phyloP scores from a whole-genome alignment of 2,888 invertebrate genomes.

The Trissoscelio sp. region DNA sequence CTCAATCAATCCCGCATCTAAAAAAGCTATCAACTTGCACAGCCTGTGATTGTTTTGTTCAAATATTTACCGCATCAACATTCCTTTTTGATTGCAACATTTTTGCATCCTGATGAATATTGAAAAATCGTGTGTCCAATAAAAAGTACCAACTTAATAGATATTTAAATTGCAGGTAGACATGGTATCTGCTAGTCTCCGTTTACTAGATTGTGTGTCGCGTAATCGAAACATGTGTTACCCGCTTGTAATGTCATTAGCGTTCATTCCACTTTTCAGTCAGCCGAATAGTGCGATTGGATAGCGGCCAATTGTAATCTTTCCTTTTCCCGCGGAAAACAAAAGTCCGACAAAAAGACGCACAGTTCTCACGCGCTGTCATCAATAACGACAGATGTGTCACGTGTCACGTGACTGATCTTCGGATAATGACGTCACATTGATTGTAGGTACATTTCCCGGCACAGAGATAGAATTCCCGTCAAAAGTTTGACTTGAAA shows the following conservation, averaged over 20 bases:
- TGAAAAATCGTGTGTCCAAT: slow-evolving; percentile 1
- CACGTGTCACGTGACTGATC: slow-evolving; percentile 18
- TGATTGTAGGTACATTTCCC: background rate
- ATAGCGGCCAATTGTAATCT: slow-evolving; percentile 34
- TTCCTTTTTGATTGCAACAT: slow-evolving; percentile 57
- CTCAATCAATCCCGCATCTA: slow-evolving; percentile 1
- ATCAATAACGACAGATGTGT: background rate
- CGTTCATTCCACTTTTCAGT: slow-evolving; percentile 56
- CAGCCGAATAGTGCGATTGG: slow-evolving; percentile 31
- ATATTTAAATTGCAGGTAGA: too few species aligned
- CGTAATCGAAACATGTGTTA: slow-evolving; percentile 42
- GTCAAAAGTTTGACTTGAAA: background rate
- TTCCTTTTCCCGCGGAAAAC: slow-evolving; percentile 1
- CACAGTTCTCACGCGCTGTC: background rate
- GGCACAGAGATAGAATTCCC: background rate
- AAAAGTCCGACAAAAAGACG: slow-evolving; percentile 4
- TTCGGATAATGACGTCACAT: background rate
- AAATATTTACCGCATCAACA: slow-evolving; percentile 55
- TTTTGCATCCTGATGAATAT: slow-evolving; percentile 38
- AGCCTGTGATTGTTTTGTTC: background rate
- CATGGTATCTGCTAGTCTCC: too few species aligned
- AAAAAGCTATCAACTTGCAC: slow-evolving; percentile 35
- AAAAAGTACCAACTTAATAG: too few species aligned
- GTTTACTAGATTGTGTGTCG: slow-evolving; percentile 9
- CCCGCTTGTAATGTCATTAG: slow-evolving; percentile 61